Conservation (phyloP, 2,113 vertebrate genomes). For the Pleuronectes platessa region DNA sequence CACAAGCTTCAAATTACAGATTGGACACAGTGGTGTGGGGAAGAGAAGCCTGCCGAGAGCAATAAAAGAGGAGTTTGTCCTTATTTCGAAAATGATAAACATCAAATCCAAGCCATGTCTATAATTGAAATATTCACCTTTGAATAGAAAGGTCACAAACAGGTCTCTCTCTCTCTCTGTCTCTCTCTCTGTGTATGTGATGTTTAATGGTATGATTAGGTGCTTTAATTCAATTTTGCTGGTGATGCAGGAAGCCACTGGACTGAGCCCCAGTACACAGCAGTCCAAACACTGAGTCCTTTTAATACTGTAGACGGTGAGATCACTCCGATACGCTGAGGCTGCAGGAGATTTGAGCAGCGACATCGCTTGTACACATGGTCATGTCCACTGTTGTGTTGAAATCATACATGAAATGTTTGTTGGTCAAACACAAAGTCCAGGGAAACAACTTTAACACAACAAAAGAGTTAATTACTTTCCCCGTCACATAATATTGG, state of each 20-base stretch:
- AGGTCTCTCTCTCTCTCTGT: constrained; percentile 2
- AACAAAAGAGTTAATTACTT: too few species aligned
- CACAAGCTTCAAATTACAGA: constrained; percentile 2
- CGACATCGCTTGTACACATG: neutral
- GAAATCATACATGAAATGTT: neutral
- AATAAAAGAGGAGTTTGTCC: constrained; percentile 18
- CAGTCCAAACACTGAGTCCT: constrained; percentile 45
- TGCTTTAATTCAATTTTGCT: constrained; percentile 68
- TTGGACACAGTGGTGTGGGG: constrained; percentile 5
- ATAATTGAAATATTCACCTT: neutral
- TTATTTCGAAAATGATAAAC: neutral
- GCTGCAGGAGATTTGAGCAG: neutral
- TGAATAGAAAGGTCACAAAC: constrained; percentile 1
- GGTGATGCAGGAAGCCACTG: constrained; percentile 62
- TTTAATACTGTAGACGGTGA: constrained; percentile 26
- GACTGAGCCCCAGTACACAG: constrained; percentile 43
- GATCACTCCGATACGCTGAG: constrained; percentile 10
- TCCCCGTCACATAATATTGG: too few species aligned
- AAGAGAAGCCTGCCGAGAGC: constrained; percentile 6
- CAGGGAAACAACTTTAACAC: too few species aligned
- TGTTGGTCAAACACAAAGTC: too few species aligned
- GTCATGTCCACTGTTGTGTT: neutral
- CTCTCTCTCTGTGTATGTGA: constrained; percentile 14
- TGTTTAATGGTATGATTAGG: constrained; percentile 47
- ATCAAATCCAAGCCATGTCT: neutral